Percentiles rank a stretch among this genome's conserved stretches.
These are phyloP conservation scores for Limnephilus auricula DNA, from an alignment of 2,888 invertebrate genomes.

Conservation along the genomic window DNA sequence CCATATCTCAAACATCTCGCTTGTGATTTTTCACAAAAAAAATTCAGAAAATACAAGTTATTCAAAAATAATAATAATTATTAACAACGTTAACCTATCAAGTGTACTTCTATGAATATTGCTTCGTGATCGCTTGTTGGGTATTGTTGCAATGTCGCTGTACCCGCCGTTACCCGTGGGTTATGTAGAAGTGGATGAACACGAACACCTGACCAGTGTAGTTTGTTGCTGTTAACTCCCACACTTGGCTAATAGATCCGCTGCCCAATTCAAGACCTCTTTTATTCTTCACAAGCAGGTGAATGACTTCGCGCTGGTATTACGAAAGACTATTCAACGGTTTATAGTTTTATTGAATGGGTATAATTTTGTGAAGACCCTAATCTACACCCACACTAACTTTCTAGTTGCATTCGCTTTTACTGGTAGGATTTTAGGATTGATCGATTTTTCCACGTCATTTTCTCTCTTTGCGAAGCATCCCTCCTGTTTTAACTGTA, in stretches of 20 bases:
- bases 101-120: neutral
- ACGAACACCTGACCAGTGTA: slow-evolving; percentile 10
- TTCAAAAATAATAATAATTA: no score
- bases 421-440: neutral
- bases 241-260: slow-evolving; percentile 29
- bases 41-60: no score
- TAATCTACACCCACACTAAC: neutral
- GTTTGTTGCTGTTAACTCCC: neutral
- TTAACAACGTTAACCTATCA: neutral
- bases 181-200: neutral
- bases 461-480: neutral
- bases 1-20: no score
- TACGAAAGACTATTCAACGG: neutral
- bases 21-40: no score
- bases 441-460: neutral
- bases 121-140: neutral
- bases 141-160: neutral
- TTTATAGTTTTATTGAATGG: neutral
- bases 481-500: neutral
- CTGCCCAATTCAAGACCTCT: slow-evolving; percentile 16
- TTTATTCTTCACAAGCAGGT: slow-evolving; percentile 28
- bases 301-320: slow-evolving; percentile 27
- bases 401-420: neutral
- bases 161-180: neutral
- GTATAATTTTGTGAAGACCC: neutral